phyloP scores from a whole-genome alignment of 2,797 vertebrate genomes.

The Odontamblyopus lacepedii region DNA sequence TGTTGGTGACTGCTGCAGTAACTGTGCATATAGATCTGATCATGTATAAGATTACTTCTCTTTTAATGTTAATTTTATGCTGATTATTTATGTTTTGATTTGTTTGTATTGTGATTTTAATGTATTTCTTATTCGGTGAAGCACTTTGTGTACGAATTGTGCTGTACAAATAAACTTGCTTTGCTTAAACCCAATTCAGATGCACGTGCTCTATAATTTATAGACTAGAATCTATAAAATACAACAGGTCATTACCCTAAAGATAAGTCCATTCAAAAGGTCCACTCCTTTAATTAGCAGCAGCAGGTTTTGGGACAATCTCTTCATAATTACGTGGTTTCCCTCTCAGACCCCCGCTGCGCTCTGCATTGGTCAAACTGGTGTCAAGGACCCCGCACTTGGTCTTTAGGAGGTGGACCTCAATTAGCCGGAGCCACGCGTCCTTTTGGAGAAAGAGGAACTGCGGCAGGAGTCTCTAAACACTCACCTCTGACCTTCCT shows the following conservation, averaged over 20 bases:
- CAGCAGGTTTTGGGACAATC: conserved; percentile 6
- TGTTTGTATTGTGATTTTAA: too few relatives aligned
- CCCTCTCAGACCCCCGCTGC: conserved; percentile 38
- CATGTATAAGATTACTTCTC: background rate
- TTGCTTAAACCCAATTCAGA: background rate
- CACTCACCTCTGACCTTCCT: conserved; percentile 54
- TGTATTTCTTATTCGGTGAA: too few relatives aligned
- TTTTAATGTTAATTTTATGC: too few relatives aligned
- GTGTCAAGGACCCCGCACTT: conserved; percentile 59
- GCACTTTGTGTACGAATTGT: too few relatives aligned
- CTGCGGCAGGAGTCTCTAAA: conserved; percentile 68
- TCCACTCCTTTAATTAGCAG: background rate
- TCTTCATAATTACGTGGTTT: conserved; percentile 15
- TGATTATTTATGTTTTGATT: too few relatives aligned
- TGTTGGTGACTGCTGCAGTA: background rate
- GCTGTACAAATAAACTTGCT: too few relatives aligned
- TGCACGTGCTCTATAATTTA: background rate
- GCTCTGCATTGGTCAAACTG: conserved; percentile 52
- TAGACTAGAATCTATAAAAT: background rate
- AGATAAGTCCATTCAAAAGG: background rate
- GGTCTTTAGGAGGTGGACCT: conserved; percentile 53
- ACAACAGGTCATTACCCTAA: background rate
- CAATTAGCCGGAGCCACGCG: conserved; percentile 74
- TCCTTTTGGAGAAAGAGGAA: conserved; percentile 64
- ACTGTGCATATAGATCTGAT: background rate